These are phyloP conservation scores for Iphiclides podalirius DNA, from an alignment of 2,888 invertebrate genomes.

Conservation along the genomic window DNA sequence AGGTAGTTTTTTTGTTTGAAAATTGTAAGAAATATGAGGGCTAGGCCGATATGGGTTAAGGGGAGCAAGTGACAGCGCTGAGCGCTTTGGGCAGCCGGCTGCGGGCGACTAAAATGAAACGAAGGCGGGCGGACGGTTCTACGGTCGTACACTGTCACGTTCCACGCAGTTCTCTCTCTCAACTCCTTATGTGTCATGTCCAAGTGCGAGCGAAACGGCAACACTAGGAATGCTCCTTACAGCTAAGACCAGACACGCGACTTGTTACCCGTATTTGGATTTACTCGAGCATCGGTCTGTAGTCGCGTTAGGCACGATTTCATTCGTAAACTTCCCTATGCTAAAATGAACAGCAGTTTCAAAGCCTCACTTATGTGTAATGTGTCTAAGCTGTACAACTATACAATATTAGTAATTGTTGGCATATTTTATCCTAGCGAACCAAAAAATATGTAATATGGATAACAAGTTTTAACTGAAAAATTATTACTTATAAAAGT, in stretches of 20 bases:
- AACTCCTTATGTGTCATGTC: constrained; percentile 27
- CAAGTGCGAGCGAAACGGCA: constrained; percentile 22
- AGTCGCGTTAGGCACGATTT: constrained; percentile 18
- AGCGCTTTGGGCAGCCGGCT: constrained; percentile 61
- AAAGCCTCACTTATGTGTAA: no score
- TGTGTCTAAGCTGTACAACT: no score
- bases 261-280: constrained; percentile 7
- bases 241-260: constrained; percentile 13
- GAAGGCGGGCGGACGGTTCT: constrained; percentile 52
- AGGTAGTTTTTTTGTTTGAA: neutral
- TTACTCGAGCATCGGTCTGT: constrained; percentile 10
- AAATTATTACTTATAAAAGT: no score
- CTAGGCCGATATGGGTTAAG: constrained; percentile 63
- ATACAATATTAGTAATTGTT: no score
- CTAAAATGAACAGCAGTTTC: no score
- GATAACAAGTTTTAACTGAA: no score
- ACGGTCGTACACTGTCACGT: constrained; percentile 27
- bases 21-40: constrained; percentile 23
- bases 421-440: no score
- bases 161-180: constrained; percentile 31
- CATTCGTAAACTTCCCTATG: constrained; percentile 13
- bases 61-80: constrained; percentile 54
- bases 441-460: no score
- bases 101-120: constrained; percentile 58
- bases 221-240: constrained; percentile 5